These are phyloP conservation scores for Ferrisia virgata DNA, from an alignment of 2,888 invertebrate species.

Conservation along the genomic window DNA sequence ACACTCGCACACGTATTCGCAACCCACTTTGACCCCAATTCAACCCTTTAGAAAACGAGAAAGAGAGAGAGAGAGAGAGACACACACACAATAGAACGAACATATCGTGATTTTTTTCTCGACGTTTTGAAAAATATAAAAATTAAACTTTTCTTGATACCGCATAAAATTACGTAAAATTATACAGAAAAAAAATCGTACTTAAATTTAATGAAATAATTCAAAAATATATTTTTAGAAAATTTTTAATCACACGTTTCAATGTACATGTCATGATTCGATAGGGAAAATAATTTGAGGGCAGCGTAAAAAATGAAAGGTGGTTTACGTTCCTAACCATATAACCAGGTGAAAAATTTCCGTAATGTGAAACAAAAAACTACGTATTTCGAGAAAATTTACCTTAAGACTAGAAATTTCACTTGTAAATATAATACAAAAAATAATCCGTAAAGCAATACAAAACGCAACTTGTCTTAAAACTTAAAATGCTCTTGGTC, in stretches of 20 bases:
- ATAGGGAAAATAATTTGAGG: not conserved
- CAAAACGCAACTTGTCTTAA: not conserved
- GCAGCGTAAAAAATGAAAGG: not conserved
- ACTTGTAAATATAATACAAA: not conserved
- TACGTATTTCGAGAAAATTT: not conserved
- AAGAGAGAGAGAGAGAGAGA: too few relatives aligned
- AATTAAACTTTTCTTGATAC: too few relatives aligned
- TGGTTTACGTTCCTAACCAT: not conserved
- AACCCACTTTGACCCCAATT: not conserved
- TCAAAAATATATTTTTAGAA: not conserved
- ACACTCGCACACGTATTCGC: not conserved
- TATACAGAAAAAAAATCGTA: not conserved
- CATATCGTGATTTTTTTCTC: too few relatives aligned
- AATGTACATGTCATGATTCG: not conserved
- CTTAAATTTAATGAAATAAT: not conserved
- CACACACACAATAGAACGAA: too few relatives aligned
- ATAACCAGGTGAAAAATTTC: not conserved
- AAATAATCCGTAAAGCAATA: not conserved
- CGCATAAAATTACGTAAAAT: not conserved
- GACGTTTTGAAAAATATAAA: too few relatives aligned
- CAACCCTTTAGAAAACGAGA: not conserved
- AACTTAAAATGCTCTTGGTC: not conserved
- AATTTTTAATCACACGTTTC: not conserved
- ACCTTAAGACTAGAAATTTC: constrained; percentile 8
- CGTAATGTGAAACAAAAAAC: not conserved